Evolutionary conservation across 1,140 invertebrate genomes (phyloP).

Genomic region (Lamellibrachia luymesi): DNA sequence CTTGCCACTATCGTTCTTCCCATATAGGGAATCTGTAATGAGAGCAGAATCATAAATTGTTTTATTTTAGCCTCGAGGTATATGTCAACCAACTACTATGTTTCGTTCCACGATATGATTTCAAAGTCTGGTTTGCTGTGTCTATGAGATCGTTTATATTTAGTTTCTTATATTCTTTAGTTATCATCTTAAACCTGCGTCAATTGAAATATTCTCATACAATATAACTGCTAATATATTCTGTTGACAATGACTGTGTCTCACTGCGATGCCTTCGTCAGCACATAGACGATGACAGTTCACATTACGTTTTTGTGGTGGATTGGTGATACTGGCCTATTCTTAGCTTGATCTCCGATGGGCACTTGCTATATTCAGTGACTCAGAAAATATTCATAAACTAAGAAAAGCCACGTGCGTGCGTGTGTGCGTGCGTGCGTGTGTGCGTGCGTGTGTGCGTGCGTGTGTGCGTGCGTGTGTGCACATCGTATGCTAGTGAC

Average conservation of each 20-base stretch:
- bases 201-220: too few relatives aligned
- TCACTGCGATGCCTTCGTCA: not conserved
- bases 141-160: too few relatives aligned
- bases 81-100: too few relatives aligned
- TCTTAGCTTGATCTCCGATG: too few relatives aligned
- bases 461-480: not conserved
- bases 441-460: not conserved
- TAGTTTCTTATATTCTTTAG: too few relatives aligned
- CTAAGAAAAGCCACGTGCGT: too few relatives aligned
- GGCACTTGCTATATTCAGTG: too few relatives aligned
- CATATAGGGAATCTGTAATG: not conserved
- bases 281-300: not conserved
- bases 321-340: not conserved
- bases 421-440: not conserved
- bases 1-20: not conserved
- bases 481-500: not conserved
- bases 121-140: too few relatives aligned
- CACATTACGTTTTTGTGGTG: not conserved
- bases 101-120: too few relatives aligned
- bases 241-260: not conserved
- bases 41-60: not conserved
- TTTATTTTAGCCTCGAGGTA: too few relatives aligned
- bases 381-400: too few relatives aligned
- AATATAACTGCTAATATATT: not conserved
- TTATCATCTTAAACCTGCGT: too few relatives aligned